These are phyloP conservation scores for Cephalopterus ornatus DNA, from an alignment of 2,113 vertebrate species.

Conservation along the genomic window DNA sequence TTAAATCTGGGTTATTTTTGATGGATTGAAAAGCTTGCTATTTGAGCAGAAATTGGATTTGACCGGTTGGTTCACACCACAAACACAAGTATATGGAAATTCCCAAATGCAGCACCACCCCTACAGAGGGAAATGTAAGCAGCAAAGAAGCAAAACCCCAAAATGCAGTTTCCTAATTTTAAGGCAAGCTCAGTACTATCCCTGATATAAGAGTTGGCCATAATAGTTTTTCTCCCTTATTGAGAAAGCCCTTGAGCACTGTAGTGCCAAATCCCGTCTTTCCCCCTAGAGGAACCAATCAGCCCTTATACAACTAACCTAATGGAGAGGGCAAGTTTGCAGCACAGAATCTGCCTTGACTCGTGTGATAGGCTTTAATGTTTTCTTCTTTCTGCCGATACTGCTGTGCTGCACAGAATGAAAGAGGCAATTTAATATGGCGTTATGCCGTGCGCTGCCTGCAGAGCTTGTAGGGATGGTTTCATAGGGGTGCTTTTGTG, in stretches of 20 bases:
- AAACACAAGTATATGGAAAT: not conserved
- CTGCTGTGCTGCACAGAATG: not conserved
- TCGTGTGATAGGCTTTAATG: not conserved
- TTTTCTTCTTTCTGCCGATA: not conserved
- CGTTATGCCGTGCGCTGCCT: not conserved
- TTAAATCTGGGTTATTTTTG: slow-evolving; percentile 1
- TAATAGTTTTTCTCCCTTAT: not conserved
- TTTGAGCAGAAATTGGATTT: not conserved
- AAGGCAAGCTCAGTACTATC: not conserved
- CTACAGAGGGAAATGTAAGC: not conserved
- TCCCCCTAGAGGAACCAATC: not conserved
- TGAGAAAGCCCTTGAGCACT: not conserved
- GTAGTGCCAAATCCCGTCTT: not conserved
- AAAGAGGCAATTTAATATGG: slow-evolving; percentile 37
- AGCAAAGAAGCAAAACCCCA: not conserved
- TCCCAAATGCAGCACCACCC: not conserved
- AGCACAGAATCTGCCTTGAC: not conserved
- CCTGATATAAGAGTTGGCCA: not conserved
- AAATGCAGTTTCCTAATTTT: not conserved
- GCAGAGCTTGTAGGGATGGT: not conserved
- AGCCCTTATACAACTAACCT: not conserved
- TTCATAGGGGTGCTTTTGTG: not conserved
- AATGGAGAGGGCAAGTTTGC: not conserved
- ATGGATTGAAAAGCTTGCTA: not conserved
- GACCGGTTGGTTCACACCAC: not conserved